phyloP scores from a whole-genome alignment of 2,113 vertebrate genomes.

The Mustelus asterias region DNA sequence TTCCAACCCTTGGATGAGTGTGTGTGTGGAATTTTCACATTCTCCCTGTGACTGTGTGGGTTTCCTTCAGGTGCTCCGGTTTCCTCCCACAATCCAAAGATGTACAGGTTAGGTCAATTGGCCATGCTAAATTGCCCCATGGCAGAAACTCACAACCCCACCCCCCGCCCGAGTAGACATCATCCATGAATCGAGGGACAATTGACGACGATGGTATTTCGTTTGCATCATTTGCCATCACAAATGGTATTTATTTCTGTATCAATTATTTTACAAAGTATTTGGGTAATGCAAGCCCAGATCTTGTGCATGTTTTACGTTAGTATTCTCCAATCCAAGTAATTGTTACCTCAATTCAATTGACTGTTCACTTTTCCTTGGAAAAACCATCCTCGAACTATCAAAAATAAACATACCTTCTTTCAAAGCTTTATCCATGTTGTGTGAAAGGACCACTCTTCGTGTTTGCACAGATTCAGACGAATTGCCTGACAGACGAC shows the following conservation, averaged over 20 bases:
- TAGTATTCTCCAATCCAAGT: neutral
- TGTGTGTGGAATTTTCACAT: too few relatives aligned
- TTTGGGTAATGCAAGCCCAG: neutral
- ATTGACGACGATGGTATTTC: neutral
- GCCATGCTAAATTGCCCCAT: too few relatives aligned
- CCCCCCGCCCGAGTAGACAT: too few relatives aligned
- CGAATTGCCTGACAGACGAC: slow-evolving; percentile 56
- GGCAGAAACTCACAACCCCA: too few relatives aligned
- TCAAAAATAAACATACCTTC: slow-evolving; percentile 70
- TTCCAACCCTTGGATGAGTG: too few relatives aligned
- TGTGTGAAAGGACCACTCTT: slow-evolving; percentile 91
- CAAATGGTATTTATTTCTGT: neutral
- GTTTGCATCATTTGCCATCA: neutral
- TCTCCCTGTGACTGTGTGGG: too few relatives aligned
- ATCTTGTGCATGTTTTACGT: neutral
- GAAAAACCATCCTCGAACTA: slow-evolving; percentile 24
- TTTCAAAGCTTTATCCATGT: slow-evolving; percentile 89
- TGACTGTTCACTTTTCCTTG: neutral
- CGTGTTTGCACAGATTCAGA: slow-evolving; percentile 70
- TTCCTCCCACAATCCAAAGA: too few relatives aligned
- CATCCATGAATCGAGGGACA: too few relatives aligned
- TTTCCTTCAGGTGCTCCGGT: too few relatives aligned
- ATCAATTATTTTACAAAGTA: neutral
- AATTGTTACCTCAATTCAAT: neutral
- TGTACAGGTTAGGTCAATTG: too few relatives aligned